Base-by-base conservation (phyloP, 2,888 invertebrate species). In the Tinea trinotella region DNA sequence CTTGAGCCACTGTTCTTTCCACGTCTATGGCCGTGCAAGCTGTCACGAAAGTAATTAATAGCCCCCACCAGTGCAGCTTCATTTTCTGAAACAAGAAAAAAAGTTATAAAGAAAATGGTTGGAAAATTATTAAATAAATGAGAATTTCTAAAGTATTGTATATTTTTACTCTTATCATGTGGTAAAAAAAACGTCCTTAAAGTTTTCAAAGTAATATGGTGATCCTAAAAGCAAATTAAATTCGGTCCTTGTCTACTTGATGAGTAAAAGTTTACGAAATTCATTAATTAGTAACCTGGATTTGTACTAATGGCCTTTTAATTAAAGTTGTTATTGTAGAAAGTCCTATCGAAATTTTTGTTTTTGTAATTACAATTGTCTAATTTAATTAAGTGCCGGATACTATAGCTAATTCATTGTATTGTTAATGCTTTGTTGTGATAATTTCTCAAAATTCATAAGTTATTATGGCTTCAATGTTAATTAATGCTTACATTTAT, bases 1-100 rank as follows among this genome's bases (percentile, higher is more conserved):
- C 92, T 74, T 92, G 90, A 62, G 87, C 80, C 4, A 93, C 89
- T 6, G 92, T 92, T 59, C 83, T 87, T 60, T 90, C 89, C 0
- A 89, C 77, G 59, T 88, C 86, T 2, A 87, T 73, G 49, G 76
- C 76, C 34, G 72, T 70, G 1, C 64, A 64, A 55, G 63, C 58
- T 22, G 63, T 57, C 10, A 74, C 56, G 54, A 70, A 64, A 61
- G 70, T 67, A 59, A 71, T 64, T 56, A 61, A 48, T 6, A 74
- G 34, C 63, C 68, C 75, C 69, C 72, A 74, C 70, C 67, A 71
- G 56, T 73, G 62, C 57, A 76, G 60, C 61, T 75, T 72, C 84
- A 83, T 83, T 64, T 60, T 76, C 84, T 84, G 82, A 44, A 79
- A 78, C 61, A 60, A 68, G 7, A n/a, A 30, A 30, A 30, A 30